These are phyloP conservation scores for Anseranas semipalmata DNA, from an alignment of 2,113 vertebrate species.

Conservation along the genomic window DNA sequence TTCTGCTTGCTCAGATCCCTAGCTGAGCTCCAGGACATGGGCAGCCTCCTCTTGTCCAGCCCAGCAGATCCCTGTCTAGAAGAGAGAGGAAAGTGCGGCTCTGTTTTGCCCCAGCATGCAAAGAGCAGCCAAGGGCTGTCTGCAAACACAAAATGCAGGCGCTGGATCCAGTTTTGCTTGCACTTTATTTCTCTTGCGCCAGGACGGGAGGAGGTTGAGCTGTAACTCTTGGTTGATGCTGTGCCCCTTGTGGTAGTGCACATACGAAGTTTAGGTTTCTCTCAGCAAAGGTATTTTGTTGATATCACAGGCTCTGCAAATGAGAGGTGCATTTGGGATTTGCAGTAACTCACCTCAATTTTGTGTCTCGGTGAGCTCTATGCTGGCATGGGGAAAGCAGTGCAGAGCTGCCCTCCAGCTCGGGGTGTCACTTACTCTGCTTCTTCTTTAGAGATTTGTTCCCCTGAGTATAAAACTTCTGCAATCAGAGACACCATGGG, in stretches of 20 bases:
- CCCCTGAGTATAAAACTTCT: conserved; percentile 80
- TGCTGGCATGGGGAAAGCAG: rapidly evolving
- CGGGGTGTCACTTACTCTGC: conserved; percentile 78
- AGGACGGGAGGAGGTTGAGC: not conserved
- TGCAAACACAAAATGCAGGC: not conserved
- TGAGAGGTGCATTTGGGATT: rapidly evolving
- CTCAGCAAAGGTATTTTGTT: rapidly evolving
- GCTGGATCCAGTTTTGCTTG: not conserved
- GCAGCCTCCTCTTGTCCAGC: not conserved
- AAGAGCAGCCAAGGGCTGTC: not conserved
- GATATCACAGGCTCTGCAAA: conserved; percentile 12
- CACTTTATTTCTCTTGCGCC: conserved; percentile 36
- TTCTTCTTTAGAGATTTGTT: conserved; percentile 80
- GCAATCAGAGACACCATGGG: conserved; percentile 82
- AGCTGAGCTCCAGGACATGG: not conserved
- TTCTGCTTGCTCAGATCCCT: not conserved
- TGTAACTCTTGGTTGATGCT: not conserved
- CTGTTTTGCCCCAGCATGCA: not conserved
- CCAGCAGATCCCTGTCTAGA: rapidly evolving
- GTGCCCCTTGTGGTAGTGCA: not conserved
- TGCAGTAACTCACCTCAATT: not conserved
- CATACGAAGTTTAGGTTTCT: not conserved
- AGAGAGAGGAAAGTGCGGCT: not conserved
- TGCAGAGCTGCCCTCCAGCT: not conserved
- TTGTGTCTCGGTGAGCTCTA: not conserved